Conservation (phyloP, 1,140 invertebrate genomes). For the Thaumatotibia leucotreta region DNA sequence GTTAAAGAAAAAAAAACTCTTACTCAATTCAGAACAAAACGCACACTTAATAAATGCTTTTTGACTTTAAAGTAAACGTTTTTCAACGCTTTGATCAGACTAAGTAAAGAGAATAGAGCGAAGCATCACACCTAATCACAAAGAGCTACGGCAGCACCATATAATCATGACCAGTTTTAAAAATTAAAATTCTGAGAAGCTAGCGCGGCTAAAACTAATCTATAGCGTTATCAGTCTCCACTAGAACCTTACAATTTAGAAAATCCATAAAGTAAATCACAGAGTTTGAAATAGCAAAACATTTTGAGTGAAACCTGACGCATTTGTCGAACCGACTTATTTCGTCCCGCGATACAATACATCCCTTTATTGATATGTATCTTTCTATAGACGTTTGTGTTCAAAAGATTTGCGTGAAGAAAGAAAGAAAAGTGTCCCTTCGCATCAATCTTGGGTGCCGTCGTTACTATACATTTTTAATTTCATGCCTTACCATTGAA, state of each 20-base stretch:
- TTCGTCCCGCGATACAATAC: constrained; percentile 58
- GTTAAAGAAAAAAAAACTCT: background rate
- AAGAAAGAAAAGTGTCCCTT: constrained; percentile 65
- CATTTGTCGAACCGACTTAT: constrained; percentile 46
- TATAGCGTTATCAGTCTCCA: constrained; percentile 75
- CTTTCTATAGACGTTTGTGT: constrained; percentile 60
- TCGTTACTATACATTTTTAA: constrained; percentile 44
- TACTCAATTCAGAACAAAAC: background rate
- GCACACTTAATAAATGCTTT: background rate
- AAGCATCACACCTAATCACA: background rate
- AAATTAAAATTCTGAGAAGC: constrained; percentile 71
- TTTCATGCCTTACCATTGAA: constrained; percentile 62
- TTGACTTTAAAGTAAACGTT: background rate
- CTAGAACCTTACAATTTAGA: constrained; percentile 76
- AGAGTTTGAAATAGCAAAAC: constrained; percentile 72
- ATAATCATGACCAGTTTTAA: constrained; percentile 65
- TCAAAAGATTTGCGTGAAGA: constrained; percentile 54
- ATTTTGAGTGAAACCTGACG: constrained; percentile 63
- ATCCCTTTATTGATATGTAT: constrained; percentile 71
- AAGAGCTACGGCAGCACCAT: background rate
- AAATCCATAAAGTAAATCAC: constrained; percentile 74
- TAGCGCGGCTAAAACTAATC: constrained; percentile 76
- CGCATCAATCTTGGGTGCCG: constrained; percentile 59
- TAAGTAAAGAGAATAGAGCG: background rate
- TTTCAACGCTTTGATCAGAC: background rate